Conservation (phyloP, 2,797 vertebrate species). For the Halcyon smyrnensis region DNA sequence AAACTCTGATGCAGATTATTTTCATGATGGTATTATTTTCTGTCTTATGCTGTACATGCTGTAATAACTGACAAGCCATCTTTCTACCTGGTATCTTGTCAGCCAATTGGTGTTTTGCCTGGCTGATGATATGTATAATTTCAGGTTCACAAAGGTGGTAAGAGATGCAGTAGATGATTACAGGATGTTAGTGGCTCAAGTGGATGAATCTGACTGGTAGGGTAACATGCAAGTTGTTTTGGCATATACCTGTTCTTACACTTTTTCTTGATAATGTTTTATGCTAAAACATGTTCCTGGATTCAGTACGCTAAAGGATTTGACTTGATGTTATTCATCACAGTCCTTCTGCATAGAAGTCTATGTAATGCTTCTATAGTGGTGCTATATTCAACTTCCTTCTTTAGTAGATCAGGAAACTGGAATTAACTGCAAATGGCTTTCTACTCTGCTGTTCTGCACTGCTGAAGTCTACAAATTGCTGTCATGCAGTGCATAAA, state of each 20-base stretch:
- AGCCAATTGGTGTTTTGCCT: neutral
- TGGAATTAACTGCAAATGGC: neutral
- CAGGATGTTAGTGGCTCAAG: neutral
- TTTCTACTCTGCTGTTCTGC: neutral
- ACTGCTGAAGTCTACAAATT: neutral
- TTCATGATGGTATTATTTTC: neutral
- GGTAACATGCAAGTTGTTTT: neutral
- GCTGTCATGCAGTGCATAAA: neutral
- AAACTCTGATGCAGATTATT: neutral
- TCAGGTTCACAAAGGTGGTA: neutral
- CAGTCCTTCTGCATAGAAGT: neutral
- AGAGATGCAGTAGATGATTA: neutral
- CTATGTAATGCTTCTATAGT: neutral
- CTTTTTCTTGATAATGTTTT: neutral
- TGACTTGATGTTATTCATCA: neutral
- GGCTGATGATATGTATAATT: neutral
- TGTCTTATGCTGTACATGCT: fast-evolving
- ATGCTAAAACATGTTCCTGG: neutral
- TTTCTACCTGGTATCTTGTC: neutral
- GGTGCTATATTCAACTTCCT: neutral
- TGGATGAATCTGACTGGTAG: neutral
- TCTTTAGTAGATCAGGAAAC: neutral
- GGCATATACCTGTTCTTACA: neutral
- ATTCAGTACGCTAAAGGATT: neutral
- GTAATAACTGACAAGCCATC: neutral